phyloP scores from a whole-genome alignment of 2,888 invertebrate species.

The Hirtodrosophila duncani region DNA sequence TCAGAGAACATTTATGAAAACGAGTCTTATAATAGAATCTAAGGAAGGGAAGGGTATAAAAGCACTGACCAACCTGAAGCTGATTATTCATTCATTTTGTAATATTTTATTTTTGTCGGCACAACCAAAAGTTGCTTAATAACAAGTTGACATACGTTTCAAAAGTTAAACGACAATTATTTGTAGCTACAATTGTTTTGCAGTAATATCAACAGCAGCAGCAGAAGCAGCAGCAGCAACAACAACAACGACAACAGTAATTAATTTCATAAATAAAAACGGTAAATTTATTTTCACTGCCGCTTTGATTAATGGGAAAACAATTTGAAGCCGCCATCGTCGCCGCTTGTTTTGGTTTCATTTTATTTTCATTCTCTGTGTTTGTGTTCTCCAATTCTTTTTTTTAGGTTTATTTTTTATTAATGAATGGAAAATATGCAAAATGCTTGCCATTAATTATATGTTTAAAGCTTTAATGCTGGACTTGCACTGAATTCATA shows the following conservation, averaged over 20 bases:
- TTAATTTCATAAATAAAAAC: background rate
- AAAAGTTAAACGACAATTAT: constrained; percentile 49
- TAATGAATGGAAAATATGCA: constrained; percentile 53
- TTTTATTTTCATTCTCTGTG: constrained; percentile 3
- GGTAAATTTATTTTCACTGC: constrained; percentile 12
- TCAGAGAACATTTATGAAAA: too few species aligned
- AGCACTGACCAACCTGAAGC: too few species aligned
- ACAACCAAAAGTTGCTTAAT: constrained; percentile 44
- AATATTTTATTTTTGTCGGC: constrained; percentile 12
- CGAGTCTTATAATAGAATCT: too few species aligned
- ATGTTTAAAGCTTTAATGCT: constrained; percentile 16
- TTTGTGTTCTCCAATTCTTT: constrained; percentile 34
- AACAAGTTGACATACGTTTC: constrained; percentile 42
- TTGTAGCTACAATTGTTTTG: constrained; percentile 57
- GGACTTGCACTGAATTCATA: constrained; percentile 1
- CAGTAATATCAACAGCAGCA: constrained; percentile 15
- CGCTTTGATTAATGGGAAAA: constrained; percentile 64
- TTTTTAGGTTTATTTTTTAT: constrained; percentile 14
- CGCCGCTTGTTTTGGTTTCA: constrained; percentile 13
- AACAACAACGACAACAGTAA: constrained; percentile 32
- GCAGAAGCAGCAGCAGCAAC: constrained; percentile 23
- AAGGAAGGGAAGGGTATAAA: too few species aligned
- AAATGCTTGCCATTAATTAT: constrained; percentile 58
- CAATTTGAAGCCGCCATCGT: constrained; percentile 36
- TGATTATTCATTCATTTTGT: background rate